These are phyloP conservation scores for Episyrphus balteatus DNA, from an alignment of 1,140 invertebrate species.

Conservation along the genomic window DNA sequence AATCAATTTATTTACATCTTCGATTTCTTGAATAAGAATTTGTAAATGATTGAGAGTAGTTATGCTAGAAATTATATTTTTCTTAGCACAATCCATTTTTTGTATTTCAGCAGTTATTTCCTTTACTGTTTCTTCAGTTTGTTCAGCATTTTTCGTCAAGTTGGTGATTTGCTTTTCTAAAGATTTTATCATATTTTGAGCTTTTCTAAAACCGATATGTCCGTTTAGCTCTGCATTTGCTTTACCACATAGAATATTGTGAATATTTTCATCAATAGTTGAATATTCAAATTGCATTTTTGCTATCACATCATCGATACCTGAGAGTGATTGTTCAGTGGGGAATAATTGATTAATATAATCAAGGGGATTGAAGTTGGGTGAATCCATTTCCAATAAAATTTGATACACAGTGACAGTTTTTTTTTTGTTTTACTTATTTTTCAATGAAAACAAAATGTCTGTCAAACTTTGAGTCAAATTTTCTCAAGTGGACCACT, in stretches of 20 bases:
- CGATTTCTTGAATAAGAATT: conserved; percentile 86
- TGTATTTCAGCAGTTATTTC: conserved; percentile 96
- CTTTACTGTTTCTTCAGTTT: conserved; percentile 86
- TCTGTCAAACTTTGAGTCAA: too few species aligned
- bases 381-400: too few species aligned
- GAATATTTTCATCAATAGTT: conserved; percentile 71
- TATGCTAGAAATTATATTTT: too few species aligned
- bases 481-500: too few species aligned
- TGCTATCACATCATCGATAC: conserved; percentile 80
- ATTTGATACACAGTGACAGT: too few species aligned
- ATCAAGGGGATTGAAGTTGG: conserved; percentile 83
- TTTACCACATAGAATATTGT: conserved; percentile 68
- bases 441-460: too few species aligned
- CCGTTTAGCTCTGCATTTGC: conserved; percentile 67
- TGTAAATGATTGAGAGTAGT: conserved; percentile 93
- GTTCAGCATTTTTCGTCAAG: conserved; percentile 81
- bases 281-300: conserved; percentile 71
- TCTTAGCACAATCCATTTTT: conserved; percentile 92
- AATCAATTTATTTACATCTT: conserved; percentile 56
- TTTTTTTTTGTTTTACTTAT: too few species aligned
- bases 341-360: conserved; percentile 94
- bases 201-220: conserved; percentile 64
- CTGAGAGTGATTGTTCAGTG: conserved; percentile 87
- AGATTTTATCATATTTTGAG: conserved; percentile 76
- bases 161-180: conserved; percentile 82